Evolutionary conservation across 2,888 invertebrate genomes (phyloP), one percentile per base, ranked within the genome.

Genomic region (Sericinus montela): DNA sequence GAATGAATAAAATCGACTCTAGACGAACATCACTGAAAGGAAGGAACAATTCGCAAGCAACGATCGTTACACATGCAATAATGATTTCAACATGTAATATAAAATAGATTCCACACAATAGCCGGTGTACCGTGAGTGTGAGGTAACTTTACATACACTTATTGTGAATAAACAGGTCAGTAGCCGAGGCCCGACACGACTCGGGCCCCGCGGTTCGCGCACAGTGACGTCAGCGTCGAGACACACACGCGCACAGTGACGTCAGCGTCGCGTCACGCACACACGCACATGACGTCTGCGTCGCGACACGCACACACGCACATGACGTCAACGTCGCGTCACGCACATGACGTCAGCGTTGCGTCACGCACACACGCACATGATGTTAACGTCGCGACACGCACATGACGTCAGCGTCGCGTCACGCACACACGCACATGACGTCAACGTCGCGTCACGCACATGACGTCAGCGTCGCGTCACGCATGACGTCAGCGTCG

Each of bases 111-210:
- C 67, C 67, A 72, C 62, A 59, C 66, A 63, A 61, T 66, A 70
- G 61, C 63, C 2, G 14, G 32, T 41, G 59, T 65, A 67, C 68
- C 39, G 35, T 38, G 39, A 36, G 30, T 35, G 63, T 63, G 67
- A 65, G 79, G 77, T 82, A 80, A 80, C 81, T 74, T 71, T 66
- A 65, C 58, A 59, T 66, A 66, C 59, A 60, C 66, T 73, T 62
- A 74, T 76, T 76, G 75, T 72, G 72, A 67, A 67, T 72, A 72
- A 58, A 71, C 67, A 74, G 65, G 59, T 71, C 65, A 70, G 64
- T 69, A 72, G 64, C 72, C 69, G 74, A 70, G 74, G 73, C 72
- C 72, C 68, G 67, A 55, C 48, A 38, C 37, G 28, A 47, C 38
- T 32, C 32, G 16, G 14, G 23, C 23, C 11, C 11, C 37, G 37